phyloP scores from a whole-genome alignment of 30 jellyfish, hydroid and myxozoan species.

The Hydra vulgaris region DNA sequence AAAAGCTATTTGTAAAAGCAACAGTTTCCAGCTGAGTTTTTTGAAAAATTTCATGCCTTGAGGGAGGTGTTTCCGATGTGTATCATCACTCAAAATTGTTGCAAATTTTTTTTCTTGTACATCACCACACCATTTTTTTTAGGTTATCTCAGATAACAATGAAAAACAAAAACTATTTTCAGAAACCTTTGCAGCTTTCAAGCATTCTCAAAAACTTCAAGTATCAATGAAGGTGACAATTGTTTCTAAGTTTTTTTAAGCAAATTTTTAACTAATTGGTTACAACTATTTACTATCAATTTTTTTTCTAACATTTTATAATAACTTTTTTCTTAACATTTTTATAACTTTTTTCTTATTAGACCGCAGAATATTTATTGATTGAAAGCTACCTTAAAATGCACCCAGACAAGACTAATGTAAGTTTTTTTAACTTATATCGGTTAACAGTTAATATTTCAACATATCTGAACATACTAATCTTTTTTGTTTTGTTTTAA shows the following conservation, averaged over 20 bases:
- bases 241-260: no score
- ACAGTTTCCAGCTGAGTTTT: no score
- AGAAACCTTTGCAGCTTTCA: slow-evolving; percentile 74
- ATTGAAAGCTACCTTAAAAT: background rate
- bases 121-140: background rate
- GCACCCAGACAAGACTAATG: background rate
- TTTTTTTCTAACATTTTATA: background rate
- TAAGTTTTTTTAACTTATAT: background rate
- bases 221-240: slow-evolving; percentile 47
- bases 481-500: no score
- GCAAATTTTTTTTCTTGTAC: no score
- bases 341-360: background rate
- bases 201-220: slow-evolving; percentile 92
- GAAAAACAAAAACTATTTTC: slow-evolving; percentile 42
- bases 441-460: background rate
- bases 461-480: no score
- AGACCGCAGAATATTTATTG: background rate
- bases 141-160: slow-evolving; percentile 12
- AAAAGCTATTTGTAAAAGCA: no score
- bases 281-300: background rate
- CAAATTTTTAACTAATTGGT: background rate
- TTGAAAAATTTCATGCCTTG: no score
- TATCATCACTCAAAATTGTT: no score
- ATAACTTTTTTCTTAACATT: no score
- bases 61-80: no score